Percentiles rank a stretch among this genome's conserved stretches.
phyloP scores from a whole-genome alignment of 2,888 invertebrate species.

The Macrophya alboannulata region DNA sequence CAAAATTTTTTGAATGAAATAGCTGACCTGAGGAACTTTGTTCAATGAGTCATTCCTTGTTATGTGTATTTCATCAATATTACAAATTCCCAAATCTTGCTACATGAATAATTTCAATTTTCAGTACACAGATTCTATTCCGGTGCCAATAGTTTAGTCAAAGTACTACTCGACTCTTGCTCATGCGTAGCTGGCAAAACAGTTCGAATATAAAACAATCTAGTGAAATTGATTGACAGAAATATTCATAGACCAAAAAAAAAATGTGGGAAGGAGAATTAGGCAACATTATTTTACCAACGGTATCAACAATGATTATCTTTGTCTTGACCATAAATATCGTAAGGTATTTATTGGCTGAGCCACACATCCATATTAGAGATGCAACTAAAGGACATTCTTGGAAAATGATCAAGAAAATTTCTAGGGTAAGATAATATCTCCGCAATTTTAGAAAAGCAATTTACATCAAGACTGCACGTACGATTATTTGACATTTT shows the following conservation, averaged over 20 bases:
- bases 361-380: slow-evolving; percentile 80
- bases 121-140: slow-evolving; percentile 8
- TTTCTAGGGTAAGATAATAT: slow-evolving; percentile 77
- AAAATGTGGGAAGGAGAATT: slow-evolving; percentile 74
- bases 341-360: slow-evolving; percentile 79
- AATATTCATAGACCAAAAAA: not conserved
- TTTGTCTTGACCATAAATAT: slow-evolving; percentile 80
- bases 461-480: not conserved
- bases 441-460: not conserved
- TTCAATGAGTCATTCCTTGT: not conserved
- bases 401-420: slow-evolving; percentile 81
- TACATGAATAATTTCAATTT: slow-evolving; percentile 27
- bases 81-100: not conserved
- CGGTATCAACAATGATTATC: slow-evolving; percentile 80
- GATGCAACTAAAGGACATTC: slow-evolving; percentile 82
- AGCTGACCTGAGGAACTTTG: not conserved
- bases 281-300: slow-evolving; percentile 76
- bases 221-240: slow-evolving; percentile 9
- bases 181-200: not conserved
- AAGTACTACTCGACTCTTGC: not conserved
- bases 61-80: not conserved
- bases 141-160: not conserved
- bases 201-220: slow-evolving; percentile 11
- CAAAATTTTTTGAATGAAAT: not conserved
- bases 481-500: slow-evolving; percentile 14